phyloP scores from a whole-genome alignment of 2,888 invertebrate species.

The Crioceris asparagi region DNA sequence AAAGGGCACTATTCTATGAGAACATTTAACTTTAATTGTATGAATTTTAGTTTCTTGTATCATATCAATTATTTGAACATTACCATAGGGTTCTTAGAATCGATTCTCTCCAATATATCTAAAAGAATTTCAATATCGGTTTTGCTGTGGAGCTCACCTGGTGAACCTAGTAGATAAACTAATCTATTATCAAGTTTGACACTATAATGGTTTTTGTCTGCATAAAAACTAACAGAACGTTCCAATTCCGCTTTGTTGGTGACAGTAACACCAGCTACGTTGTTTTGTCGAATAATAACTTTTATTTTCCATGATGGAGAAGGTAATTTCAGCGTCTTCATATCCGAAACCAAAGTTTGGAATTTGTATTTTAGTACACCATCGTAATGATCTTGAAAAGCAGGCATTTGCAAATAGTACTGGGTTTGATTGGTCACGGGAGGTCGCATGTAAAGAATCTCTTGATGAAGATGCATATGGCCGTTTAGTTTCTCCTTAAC shows the following conservation, averaged over 20 bases:
- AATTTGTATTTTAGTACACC: conserved; percentile 21
- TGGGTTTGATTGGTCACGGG: too few relatives aligned
- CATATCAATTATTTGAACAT: conserved; percentile 21
- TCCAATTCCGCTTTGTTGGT: conserved; percentile 23
- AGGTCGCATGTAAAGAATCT: too few relatives aligned
- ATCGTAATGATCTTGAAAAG: too few relatives aligned
- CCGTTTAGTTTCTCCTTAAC: too few relatives aligned
- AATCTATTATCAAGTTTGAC: conserved; percentile 23
- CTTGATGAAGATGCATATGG: too few relatives aligned
- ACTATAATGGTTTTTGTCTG: conserved; percentile 20
- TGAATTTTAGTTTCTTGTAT: too few relatives aligned
- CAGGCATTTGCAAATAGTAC: too few relatives aligned
- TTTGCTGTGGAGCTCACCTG: conserved; percentile 17
- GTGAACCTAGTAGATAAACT: conserved; percentile 22
- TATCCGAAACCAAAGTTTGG: conserved; percentile 24
- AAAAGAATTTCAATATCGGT: conserved; percentile 26
- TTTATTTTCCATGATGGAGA: conserved; percentile 26
- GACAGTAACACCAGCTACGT: conserved; percentile 24
- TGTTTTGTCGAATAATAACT: conserved; percentile 25
- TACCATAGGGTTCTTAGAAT: conserved; percentile 22
- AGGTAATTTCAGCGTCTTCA: conserved; percentile 26
- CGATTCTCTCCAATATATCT: conserved; percentile 24
- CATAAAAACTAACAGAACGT: conserved; percentile 22
- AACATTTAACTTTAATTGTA: too few relatives aligned
- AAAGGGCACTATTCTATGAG: too few relatives aligned